These are phyloP conservation scores for Gnatocerus cornutus DNA, from an alignment of 2,888 invertebrate species.

Conservation along the genomic window DNA sequence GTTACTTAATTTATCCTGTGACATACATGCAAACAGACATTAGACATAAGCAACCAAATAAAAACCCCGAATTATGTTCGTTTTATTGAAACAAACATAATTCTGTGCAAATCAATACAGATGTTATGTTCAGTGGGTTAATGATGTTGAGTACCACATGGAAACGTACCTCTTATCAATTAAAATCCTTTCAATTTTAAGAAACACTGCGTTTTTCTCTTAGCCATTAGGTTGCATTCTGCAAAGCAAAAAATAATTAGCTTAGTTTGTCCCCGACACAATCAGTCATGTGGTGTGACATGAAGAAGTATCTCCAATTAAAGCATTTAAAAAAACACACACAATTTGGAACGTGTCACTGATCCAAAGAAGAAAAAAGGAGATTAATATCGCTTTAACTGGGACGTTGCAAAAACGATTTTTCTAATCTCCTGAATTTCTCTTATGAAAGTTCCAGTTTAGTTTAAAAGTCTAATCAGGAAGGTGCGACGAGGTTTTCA, in stretches of 20 bases:
- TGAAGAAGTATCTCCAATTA: not conserved
- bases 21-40: conserved; percentile 66
- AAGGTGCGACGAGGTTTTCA: conserved; percentile 2
- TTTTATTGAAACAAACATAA: conserved; percentile 50
- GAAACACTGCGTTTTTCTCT: conserved; percentile 53
- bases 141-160: conserved; percentile 15
- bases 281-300: conserved; percentile 3
- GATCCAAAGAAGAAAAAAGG: not conserved
- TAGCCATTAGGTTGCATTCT: conserved; percentile 64
- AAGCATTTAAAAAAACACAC: not conserved
- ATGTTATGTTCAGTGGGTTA: conserved; percentile 42
- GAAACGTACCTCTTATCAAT: conserved; percentile 51
- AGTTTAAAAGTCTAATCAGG: conserved; percentile 12
- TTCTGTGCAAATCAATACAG: conserved; percentile 40
- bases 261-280: not conserved
- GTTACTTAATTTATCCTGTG: conserved; percentile 63
- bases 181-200: conserved; percentile 51
- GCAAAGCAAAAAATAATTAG: conserved; percentile 49
- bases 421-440: not conserved
- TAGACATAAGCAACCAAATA: conserved; percentile 57
- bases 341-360: conserved; percentile 5
- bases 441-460: conserved; percentile 18
- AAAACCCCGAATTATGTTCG: conserved; percentile 57
- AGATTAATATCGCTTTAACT: not conserved
- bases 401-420: conserved; percentile 3